Conservation (phyloP, 2,888 invertebrate species). For the Xanthorhoe designata region DNA sequence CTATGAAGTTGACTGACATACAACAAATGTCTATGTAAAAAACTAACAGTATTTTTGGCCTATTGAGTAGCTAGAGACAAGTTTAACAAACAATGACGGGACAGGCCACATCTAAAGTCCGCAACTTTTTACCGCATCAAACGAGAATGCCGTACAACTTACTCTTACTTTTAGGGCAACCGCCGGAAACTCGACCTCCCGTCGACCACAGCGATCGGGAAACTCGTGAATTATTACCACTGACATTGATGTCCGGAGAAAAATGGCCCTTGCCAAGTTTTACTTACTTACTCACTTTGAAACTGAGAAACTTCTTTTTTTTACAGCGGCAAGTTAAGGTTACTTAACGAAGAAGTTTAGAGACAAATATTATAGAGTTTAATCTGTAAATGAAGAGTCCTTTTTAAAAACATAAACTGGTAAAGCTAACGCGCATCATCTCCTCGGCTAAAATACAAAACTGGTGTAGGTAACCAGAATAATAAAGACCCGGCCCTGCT, state of each 20-base stretch:
- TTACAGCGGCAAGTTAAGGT: conserved; percentile 37
- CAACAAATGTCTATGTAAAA: background rate
- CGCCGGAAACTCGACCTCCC: conserved; percentile 29
- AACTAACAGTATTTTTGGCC: background rate
- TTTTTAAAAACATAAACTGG: conserved; percentile 36
- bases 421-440: conserved; percentile 38
- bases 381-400: conserved; percentile 6
- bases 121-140: conserved; percentile 17
- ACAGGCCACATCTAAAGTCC: background rate
- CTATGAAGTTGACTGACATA: background rate
- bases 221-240: conserved; percentile 72
- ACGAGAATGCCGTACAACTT: conserved; percentile 12
- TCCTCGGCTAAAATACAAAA: conserved; percentile 37
- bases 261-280: conserved; percentile 68
- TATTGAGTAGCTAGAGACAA: background rate
- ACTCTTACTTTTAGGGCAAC: conserved; percentile 28
- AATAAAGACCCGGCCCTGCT: conserved; percentile 48
- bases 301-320: conserved; percentile 53
- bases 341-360: conserved; percentile 36
- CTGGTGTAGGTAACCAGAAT: conserved; percentile 45
- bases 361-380: too few relatives aligned
- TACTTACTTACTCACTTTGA: conserved; percentile 53
- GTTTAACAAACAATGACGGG: background rate
- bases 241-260: conserved; percentile 73
- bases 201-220: conserved; percentile 39